Evolutionary conservation across 2,797 vertebrate species (phyloP).

Genomic region (Margarornis squamiger): DNA sequence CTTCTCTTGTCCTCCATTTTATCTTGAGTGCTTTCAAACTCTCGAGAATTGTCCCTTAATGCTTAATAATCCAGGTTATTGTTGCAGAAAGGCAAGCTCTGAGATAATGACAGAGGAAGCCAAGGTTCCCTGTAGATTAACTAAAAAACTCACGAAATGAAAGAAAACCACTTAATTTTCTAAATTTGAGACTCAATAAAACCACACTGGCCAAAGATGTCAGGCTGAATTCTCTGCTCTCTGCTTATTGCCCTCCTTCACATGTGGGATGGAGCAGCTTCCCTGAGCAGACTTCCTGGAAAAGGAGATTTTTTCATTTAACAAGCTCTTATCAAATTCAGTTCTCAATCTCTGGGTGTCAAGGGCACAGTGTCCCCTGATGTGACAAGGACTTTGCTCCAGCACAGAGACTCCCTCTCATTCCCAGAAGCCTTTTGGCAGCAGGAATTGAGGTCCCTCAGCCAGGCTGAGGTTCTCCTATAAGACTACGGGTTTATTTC

Average conservation of each 20-base stretch:
- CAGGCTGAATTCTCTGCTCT: not conserved
- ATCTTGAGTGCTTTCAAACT: not conserved
- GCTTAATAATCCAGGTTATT: not conserved
- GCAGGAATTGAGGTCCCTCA: not conserved
- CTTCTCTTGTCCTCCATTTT: not conserved
- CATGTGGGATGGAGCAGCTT: not conserved
- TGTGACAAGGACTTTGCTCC: not conserved
- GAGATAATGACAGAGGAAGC: not conserved
- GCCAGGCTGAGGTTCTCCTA: not conserved
- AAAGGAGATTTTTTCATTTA: not conserved
- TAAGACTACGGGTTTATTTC: not conserved
- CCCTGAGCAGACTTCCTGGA: not conserved
- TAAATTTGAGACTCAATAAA: not conserved
- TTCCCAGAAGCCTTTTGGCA: not conserved
- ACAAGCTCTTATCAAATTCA: not conserved
- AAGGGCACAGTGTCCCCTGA: not conserved
- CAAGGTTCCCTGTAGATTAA: not conserved
- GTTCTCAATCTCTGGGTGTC: not conserved
- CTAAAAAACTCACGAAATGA: not conserved
- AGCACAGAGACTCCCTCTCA: not conserved
- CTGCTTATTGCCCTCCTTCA: not conserved
- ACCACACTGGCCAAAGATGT: not conserved
- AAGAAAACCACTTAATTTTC: not conserved
- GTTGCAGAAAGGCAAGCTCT: not conserved
- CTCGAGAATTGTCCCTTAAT: not conserved